Evolutionary conservation across 2,113 vertebrate species (phyloP).

Genomic region (Odocoileus hemionus): DNA sequence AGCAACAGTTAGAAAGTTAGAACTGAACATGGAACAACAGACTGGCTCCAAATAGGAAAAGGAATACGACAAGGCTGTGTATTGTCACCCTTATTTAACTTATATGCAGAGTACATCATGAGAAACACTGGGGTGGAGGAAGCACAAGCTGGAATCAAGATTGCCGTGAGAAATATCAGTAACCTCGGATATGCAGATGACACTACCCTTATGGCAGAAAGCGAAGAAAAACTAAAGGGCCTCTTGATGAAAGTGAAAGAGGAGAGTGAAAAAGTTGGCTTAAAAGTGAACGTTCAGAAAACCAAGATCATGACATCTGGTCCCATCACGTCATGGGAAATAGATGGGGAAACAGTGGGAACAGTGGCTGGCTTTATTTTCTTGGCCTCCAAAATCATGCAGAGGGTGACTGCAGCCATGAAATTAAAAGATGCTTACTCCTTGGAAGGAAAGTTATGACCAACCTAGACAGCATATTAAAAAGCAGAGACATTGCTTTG

Average conservation of each 20-base stretch:
- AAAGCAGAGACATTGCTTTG: no score
- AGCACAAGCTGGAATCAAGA: neutral
- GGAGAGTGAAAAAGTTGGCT: neutral
- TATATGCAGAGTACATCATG: neutral
- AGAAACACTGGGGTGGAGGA: neutral
- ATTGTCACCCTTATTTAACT: neutral
- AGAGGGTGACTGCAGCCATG: neutral
- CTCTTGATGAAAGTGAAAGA: neutral
- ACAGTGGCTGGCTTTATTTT: neutral
- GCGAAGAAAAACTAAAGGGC: neutral
- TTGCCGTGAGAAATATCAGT: neutral
- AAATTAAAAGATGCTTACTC: neutral
- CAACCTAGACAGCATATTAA: no score
- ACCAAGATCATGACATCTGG: neutral
- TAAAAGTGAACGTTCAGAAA: neutral
- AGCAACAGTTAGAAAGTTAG: neutral
- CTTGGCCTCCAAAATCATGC: neutral
- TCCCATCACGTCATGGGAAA: neutral
- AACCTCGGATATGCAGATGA: neutral
- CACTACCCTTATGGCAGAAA: neutral
- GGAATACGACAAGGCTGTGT: neutral
- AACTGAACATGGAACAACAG: neutral
- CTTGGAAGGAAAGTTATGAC: neutral
- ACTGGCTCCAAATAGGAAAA: neutral
- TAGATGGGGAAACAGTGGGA: neutral